Base-by-base conservation (phyloP, 2,888 invertebrate species). In the Seladonia tumulorum region DNA sequence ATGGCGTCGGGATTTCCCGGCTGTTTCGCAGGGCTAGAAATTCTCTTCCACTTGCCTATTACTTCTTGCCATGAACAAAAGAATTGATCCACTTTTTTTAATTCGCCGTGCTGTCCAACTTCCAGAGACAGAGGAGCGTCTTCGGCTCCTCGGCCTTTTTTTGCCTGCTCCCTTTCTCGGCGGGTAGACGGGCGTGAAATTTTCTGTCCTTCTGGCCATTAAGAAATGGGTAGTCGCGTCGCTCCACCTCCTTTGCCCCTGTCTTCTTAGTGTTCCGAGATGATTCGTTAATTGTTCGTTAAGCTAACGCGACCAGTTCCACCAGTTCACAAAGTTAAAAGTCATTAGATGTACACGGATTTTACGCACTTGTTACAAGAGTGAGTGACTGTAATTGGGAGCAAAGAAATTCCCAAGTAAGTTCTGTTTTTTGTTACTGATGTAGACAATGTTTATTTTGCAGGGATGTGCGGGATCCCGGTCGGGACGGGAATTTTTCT, bases 181-280 rank as follows among this genome's bases (percentile, higher is more conserved):
- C 39, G 29, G 68, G 29, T 71, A 77, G 68, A 81, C 16, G 29
- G 7, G 49, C 82, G 49, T 63, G 60, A 82, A 77, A 77, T 77
- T 63, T 70, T 70, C 83, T 70, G 73, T 53, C 68, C 63, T 72
- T 63, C 39, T 47, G 18, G 66, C 73, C 82, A 82, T 82, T 81
- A 82, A 74, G 68, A 49, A 74, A 83, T 77, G 49, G 71, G n/a
- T 70, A 77, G 68, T 53, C 71, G 25, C 35, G 16, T 47, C 76
- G 66, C 72, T 57, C 2, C 35, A 18, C 5, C n/a, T 68, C 39
- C 22, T 16, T 66, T 35, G 2, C 7, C 29, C 25, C 45, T n/a
- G 53, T 42, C 18, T n/a, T n/a, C 35, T 16, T n/a, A 39, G 49
- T 29, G 42, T n/a, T 8, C 29, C 57, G 45, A 70, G 73, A 25